Conservation (phyloP, 2,797 vertebrate species). For the Sebastolobus alascanus region DNA sequence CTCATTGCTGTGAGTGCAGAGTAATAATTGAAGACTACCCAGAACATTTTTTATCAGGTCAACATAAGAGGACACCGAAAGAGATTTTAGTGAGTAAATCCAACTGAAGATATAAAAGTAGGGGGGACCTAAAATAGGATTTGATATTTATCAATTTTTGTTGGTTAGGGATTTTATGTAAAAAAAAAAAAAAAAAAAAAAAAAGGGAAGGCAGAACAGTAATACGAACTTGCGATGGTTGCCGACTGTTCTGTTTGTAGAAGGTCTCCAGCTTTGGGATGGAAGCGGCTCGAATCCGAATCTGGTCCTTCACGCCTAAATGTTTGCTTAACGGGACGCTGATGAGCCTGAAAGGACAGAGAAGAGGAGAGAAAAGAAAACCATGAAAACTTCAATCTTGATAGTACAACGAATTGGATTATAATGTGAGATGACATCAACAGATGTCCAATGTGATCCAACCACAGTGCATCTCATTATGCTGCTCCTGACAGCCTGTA, state of each 20-base stretch:
- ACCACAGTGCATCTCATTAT: constrained; percentile 22
- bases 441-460: constrained; percentile 38
- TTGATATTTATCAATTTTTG: too few relatives aligned
- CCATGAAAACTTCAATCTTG: not conserved
- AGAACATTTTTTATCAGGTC: not conserved
- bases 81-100: not conserved
- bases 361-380: not conserved
- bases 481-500: constrained; percentile 42
- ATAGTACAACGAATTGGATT: not conserved
- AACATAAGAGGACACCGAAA: not conserved
- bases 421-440: constrained; percentile 14
- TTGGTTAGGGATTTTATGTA: not conserved
- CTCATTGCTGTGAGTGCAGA: not conserved
- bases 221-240: constrained; percentile 83
- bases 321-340: constrained; percentile 86
- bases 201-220: not conserved
- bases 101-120: not conserved
- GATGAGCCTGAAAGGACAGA: constrained; percentile 81
- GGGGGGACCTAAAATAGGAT: not conserved
- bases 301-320: constrained; percentile 87
- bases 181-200: too few relatives aligned
- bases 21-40: not conserved
- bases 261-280: constrained; percentile 86
- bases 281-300: constrained; percentile 70
- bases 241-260: constrained; percentile 78